Conservation (phyloP, 2,113 vertebrate genomes). For the Polyodon spathula region DNA sequence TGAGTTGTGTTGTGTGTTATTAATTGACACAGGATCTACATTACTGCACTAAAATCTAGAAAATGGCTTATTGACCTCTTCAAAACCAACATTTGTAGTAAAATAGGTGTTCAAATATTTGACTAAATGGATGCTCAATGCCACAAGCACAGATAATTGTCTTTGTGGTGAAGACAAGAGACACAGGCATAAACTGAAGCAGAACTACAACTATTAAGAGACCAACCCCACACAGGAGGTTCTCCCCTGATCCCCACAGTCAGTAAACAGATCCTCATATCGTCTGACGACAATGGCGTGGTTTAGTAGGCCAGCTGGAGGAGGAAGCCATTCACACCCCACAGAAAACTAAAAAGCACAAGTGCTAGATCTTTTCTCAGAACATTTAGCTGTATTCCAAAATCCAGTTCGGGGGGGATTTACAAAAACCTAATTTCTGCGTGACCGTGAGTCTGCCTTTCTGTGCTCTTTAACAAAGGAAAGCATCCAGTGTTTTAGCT, state of each 20-base stretch:
- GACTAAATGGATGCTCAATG: too few relatives aligned
- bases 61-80: too few relatives aligned
- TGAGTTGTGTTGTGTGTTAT: too few relatives aligned
- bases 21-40: too few relatives aligned
- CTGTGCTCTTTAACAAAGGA: too few relatives aligned
- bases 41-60: too few relatives aligned
- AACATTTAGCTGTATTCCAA: constrained; percentile 8
- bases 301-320: constrained; percentile 39
- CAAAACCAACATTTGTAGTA: too few relatives aligned
- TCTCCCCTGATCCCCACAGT: constrained; percentile 20
- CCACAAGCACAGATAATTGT: constrained; percentile 1
- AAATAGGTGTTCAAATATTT: too few relatives aligned
- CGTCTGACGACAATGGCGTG: constrained; percentile 33
- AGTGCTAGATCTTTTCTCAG: constrained; percentile 20
- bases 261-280: constrained; percentile 24
- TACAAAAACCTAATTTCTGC: too few relatives aligned
- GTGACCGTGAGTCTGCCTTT: too few relatives aligned
- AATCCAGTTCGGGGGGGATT: too few relatives aligned
- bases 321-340: constrained; percentile 7
- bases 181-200: constrained; percentile 32
- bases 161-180: constrained; percentile 25
- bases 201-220: constrained; percentile 59
- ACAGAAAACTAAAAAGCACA: constrained; percentile 16
- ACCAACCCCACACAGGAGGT: constrained; percentile 53
- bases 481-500: too few relatives aligned